Conservation (phyloP, 2,113 vertebrate genomes). For the Phalacrocorax pelagicus region DNA sequence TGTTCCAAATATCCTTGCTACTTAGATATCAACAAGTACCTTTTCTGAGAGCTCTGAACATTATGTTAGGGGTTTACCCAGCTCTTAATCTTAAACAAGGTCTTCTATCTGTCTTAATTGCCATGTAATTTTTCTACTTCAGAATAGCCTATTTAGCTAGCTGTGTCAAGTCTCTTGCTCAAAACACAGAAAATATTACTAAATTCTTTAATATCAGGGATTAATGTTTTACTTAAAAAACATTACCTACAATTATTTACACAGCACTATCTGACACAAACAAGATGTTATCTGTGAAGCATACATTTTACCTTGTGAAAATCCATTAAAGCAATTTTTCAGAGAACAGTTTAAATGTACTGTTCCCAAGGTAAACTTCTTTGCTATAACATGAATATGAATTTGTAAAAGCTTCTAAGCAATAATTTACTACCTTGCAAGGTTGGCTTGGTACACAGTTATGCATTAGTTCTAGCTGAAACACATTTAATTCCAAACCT, state of each 20-base stretch:
- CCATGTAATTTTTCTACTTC: not conserved
- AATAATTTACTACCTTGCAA: slow-evolving; percentile 27
- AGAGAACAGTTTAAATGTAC: slow-evolving; percentile 25
- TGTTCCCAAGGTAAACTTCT: slow-evolving; percentile 24
- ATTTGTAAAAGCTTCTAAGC: slow-evolving; percentile 28
- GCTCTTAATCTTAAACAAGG: not conserved
- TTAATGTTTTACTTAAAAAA: slow-evolving; percentile 26
- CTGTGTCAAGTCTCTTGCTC: not conserved
- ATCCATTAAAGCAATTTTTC: slow-evolving; percentile 44
- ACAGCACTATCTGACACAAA: not conserved
- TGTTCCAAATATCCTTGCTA: not conserved
- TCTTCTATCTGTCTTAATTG: not conserved
- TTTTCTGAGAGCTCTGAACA: not conserved
- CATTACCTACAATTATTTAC: slow-evolving; percentile 23
- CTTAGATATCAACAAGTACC: not conserved
- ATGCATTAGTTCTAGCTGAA: not conserved
- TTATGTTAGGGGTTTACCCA: not conserved
- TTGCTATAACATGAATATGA: slow-evolving; percentile 28
- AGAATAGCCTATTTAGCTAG: not conserved
- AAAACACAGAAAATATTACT: not conserved
- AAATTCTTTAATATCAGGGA: not conserved
- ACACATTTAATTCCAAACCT: slow-evolving; percentile 4
- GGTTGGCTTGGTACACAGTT: not conserved
- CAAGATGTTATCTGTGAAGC: slow-evolving; percentile 22
- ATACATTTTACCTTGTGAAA: slow-evolving; percentile 10